phyloP scores from a whole-genome alignment of 2,888 invertebrate genomes.

The Kuschelorhynchus macadamiae region DNA sequence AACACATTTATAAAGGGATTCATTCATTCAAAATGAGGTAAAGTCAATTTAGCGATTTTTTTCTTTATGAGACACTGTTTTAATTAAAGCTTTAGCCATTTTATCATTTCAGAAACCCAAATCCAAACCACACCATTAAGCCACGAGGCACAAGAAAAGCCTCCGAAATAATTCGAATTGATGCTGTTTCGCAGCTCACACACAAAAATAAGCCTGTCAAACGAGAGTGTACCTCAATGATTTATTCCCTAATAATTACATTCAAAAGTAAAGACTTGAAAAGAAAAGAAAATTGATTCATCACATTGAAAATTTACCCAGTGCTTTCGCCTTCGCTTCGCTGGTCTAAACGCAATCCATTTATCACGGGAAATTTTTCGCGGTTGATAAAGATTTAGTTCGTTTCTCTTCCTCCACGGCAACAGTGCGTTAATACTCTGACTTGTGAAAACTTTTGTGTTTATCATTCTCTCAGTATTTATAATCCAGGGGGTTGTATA shows the following conservation, averaged over 20 bases:
- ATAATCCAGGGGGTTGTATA: neutral
- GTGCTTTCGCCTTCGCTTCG: constrained; percentile 60
- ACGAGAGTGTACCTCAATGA: constrained; percentile 52
- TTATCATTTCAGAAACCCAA: neutral
- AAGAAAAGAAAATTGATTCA: constrained; percentile 57
- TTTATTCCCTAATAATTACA: constrained; percentile 68
- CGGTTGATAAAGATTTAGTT: constrained; percentile 69
- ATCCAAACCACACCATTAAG: constrained; percentile 6
- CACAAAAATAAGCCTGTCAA: constrained; percentile 26
- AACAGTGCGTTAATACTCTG: constrained; percentile 11
- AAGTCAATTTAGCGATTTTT: too few relatives aligned
- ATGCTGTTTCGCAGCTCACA: constrained; percentile 7
- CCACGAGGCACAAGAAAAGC: constrained; percentile 6
- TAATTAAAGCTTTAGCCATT: too few relatives aligned
- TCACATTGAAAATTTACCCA: constrained; percentile 60
- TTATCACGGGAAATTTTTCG: constrained; percentile 66
- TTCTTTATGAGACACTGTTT: too few relatives aligned
- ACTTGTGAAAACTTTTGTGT: constrained; percentile 25
- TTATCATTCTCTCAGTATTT: constrained; percentile 31
- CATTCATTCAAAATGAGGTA: too few relatives aligned
- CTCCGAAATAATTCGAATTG: constrained; percentile 40
- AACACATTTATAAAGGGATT: too few relatives aligned
- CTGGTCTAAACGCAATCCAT: constrained; percentile 65
- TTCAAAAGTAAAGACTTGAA: constrained; percentile 58
- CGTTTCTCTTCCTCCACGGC: neutral